These are phyloP conservation scores for Hemiscyllium ocellatum DNA, from an alignment of 2,113 vertebrate species.

Conservation along the genomic window DNA sequence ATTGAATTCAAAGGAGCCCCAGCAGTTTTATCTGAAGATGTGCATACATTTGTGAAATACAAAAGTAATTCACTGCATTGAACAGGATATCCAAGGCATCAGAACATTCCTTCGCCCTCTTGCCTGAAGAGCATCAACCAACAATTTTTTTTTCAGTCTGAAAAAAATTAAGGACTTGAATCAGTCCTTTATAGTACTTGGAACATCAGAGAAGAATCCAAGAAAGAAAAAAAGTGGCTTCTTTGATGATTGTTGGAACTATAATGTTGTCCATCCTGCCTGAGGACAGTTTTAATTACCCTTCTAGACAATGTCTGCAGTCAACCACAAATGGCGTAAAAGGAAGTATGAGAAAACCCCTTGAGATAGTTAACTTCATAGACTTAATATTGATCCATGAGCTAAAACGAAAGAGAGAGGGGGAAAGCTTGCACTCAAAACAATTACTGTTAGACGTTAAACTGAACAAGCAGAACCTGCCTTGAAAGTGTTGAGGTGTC, in stretches of 20 bases:
- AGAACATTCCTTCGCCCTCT: neutral
- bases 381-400: neutral
- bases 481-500: neutral
- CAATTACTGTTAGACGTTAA: neutral
- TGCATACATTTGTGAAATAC: neutral
- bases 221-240: neutral
- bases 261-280: neutral
- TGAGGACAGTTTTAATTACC: neutral
- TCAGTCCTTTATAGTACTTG: neutral
- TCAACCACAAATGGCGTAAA: neutral
- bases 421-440: neutral
- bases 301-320: neutral
- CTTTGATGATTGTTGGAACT: neutral
- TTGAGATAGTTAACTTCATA: neutral
- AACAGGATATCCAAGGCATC: neutral
- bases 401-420: neutral
- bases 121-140: constrained; percentile 1
- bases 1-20: neutral
- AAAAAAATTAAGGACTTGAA: neutral
- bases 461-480: too few relatives aligned
- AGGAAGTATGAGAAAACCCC: neutral
- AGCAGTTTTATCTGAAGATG: neutral
- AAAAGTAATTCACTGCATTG: neutral
- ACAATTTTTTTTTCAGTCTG: neutral
- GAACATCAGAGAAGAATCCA: neutral